Evolutionary conservation across 2,113 vertebrate species (phyloP).

Genomic region (Haliaeetus leucogaster): DNA sequence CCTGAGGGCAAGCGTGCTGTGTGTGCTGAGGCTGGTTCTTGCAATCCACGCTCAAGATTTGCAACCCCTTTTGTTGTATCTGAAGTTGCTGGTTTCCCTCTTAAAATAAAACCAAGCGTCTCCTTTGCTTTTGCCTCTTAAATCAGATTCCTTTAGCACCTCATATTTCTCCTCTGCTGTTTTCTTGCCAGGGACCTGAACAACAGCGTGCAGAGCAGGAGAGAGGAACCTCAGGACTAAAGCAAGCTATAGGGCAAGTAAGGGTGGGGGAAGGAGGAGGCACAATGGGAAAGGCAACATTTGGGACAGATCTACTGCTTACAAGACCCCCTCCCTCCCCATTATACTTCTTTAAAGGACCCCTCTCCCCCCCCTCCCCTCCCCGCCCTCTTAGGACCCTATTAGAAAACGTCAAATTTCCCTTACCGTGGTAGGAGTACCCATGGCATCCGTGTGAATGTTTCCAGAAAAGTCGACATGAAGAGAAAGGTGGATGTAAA

Average conservation of each 20-base stretch:
- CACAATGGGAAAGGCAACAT: constrained; percentile 16
- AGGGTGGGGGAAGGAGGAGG: neutral
- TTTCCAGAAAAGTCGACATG: constrained; percentile 95
- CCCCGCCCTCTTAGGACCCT: neutral
- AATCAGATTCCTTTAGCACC: neutral
- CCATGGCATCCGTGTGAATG: constrained; percentile 95
- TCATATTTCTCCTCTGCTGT: neutral
- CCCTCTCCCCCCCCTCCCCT: neutral
- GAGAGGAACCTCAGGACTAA: neutral
- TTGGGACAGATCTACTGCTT: neutral
- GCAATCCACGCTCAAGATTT: neutral
- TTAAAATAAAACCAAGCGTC: neutral
- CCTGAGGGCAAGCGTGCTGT: constrained; percentile 14
- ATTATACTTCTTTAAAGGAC: neutral
- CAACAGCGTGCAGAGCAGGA: neutral
- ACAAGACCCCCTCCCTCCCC: neutral
- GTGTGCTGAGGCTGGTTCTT: neutral
- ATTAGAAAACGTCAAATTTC: constrained; percentile 53
- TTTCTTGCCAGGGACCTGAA: neutral
- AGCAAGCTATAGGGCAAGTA: neutral
- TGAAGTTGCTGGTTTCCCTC: neutral
- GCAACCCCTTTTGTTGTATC: constrained; percentile 16
- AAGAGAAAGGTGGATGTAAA: constrained; percentile 86
- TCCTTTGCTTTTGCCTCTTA: neutral
- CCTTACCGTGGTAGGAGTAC: constrained; percentile 97